Evolutionary conservation across 2,888 invertebrate genomes (phyloP), one percentile per base, ranked within the genome.

Genomic region (Drosophila histrio): DNA sequence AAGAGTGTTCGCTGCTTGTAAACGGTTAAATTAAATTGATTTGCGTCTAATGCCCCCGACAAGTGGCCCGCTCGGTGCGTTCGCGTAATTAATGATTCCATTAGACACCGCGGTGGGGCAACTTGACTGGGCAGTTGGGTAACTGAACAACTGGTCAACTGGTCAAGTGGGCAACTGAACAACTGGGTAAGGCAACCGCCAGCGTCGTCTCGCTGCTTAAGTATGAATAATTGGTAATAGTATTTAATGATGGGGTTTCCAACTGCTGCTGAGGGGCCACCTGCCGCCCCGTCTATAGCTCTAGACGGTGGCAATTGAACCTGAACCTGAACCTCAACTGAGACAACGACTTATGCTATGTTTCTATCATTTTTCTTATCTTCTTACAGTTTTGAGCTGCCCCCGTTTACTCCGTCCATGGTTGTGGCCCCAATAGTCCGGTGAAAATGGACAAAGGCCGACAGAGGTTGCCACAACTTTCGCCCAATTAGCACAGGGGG

Each of bases 191-290:
- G 30, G 9, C 43, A 71, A 63, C 63, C 44, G 63, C 41, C 77
- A 72, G 71, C 77, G 58, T 79, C 59, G 78, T 76, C 69, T 79
- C 72, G 85, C 58, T 87, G 89, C 74, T 86, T 86, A 89, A 88
- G 86, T 88, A 87, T 87, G 89, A 89, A 87, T 89, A 87, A 87
- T 87, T 87, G 89, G 79, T 87, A 87, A 87, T 87, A 84, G 81
- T 84, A 71, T 88, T 88, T 87, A 89, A 87, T 87, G 82, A 83
- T 83, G 88, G 84, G 57, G 62, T 74, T 77, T 64, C 61, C 41
- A 50, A 34, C 30, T 22, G 50, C 41, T 49, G 72, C 70, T 60
- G 70, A 32, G 64, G 59, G 67, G 57, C 80, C 77, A 77, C 77
- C 77, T 79, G 77, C 87, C 87, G 84, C 53, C 72, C 63, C 59